Evolutionary conservation across 2,888 invertebrate genomes (phyloP).

Genomic region (Thereva unica): DNA sequence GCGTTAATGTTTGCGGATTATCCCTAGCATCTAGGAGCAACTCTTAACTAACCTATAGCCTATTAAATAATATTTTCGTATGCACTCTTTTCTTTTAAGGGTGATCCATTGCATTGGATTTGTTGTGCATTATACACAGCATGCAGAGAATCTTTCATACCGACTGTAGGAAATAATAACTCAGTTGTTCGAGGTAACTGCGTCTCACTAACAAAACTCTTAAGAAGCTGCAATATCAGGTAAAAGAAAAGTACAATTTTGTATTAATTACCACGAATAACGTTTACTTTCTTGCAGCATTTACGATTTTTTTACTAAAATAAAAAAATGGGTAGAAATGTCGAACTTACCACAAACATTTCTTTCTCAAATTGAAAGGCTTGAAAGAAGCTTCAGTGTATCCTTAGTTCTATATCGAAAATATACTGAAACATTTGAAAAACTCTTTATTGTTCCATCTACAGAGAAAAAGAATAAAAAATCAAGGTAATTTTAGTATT

Average conservation of each 20-base stretch:
- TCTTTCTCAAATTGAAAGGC: slow-evolving; percentile 76
- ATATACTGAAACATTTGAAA: slow-evolving; percentile 84
- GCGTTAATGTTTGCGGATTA: no score
- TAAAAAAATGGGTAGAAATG: slow-evolving; percentile 95
- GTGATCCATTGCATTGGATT: slow-evolving; percentile 89
- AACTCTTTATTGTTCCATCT: slow-evolving; percentile 75
- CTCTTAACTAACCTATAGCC: neutral
- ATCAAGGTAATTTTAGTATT: slow-evolving; percentile 48
- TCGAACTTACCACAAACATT: slow-evolving; percentile 83
- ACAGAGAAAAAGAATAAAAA: slow-evolving; percentile 55
- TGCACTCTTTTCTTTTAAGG: slow-evolving; percentile 61
- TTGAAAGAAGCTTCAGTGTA: slow-evolving; percentile 91
- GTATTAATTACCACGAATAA: neutral
- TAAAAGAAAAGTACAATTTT: slow-evolving; percentile 49
- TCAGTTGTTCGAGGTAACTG: slow-evolving; percentile 84
- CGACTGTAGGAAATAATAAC: slow-evolving; percentile 74
- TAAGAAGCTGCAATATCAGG: slow-evolving; percentile 88
- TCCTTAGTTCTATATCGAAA: slow-evolving; percentile 93
- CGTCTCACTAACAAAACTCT: slow-evolving; percentile 86
- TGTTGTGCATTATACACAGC: slow-evolving; percentile 92
- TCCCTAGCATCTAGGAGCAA: no score
- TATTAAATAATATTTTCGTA: slow-evolving; percentile 1
- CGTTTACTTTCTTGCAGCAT: slow-evolving; percentile 63
- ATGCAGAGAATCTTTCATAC: slow-evolving; percentile 77
- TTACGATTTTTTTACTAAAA: slow-evolving; percentile 92